phyloP scores from a whole-genome alignment of 2,888 invertebrate species.

The Tridacna gigas region DNA sequence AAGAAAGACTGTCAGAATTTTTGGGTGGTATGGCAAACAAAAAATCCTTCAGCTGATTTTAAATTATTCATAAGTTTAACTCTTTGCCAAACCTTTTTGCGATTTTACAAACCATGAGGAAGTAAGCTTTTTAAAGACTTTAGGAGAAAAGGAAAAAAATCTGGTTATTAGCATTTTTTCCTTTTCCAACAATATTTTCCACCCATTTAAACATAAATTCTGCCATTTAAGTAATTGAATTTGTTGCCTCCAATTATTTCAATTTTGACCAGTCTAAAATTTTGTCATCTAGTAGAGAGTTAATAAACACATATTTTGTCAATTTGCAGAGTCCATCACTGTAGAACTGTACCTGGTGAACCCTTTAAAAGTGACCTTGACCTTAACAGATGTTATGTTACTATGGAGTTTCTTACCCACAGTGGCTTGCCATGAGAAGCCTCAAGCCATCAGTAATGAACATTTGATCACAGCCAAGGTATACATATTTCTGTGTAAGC shows the following conservation, averaged over 20 bases:
- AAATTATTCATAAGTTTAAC: too few relatives aligned
- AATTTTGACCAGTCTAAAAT: neutral
- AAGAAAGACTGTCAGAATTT: too few relatives aligned
- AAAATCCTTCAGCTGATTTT: too few relatives aligned
- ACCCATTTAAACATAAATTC: too few relatives aligned
- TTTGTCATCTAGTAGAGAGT: neutral
- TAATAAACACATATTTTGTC: neutral
- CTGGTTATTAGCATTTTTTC: neutral
- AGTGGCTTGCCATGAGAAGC: slow-evolving; percentile 74
- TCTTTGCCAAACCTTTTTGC: too few relatives aligned
- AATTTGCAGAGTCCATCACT: slow-evolving; percentile 90
- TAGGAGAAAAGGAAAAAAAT: neutral
- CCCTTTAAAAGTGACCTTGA: slow-evolving; percentile 90
- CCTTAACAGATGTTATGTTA: slow-evolving; percentile 90
- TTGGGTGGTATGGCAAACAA: too few relatives aligned
- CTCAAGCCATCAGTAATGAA: slow-evolving; percentile 81
- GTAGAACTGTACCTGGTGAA: slow-evolving; percentile 91
- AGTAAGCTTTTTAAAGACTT: neutral
- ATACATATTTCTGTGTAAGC: slow-evolving; percentile 6
- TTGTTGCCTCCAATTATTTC: neutral
- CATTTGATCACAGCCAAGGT: slow-evolving; percentile 78
- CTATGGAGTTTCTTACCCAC: slow-evolving; percentile 89
- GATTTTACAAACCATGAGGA: too few relatives aligned
- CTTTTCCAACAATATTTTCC: neutral
- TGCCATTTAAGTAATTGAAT: too few relatives aligned